Evolutionary conservation across 2,113 vertebrate species (phyloP), one percentile per base, ranked within the genome.

Genomic region (Amblyopsis rosae): DNA sequence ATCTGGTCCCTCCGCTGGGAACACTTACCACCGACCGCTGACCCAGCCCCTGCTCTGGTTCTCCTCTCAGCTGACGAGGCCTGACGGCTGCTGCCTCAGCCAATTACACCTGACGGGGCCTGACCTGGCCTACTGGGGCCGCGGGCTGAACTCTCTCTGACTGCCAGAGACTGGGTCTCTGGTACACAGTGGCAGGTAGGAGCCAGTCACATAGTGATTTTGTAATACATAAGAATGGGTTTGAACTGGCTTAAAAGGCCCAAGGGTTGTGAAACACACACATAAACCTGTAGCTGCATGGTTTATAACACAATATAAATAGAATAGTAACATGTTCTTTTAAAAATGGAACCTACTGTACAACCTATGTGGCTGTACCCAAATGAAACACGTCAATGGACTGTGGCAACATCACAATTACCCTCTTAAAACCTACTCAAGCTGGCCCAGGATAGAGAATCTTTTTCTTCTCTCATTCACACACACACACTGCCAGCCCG

Each of bases 71-170:
- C 80, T 92, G 86, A 92, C 87, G 33, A 87, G 82, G 76, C 85
- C 77, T 89, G 89, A 87, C 87, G 85, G 85, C 60, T 66, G 69
- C 82, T 82, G 86, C 86, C 91, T 83, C 62, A 79, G 70, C 72
- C 77, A 91, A 91, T 92, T 91, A 89, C 81, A 80, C 49, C 70
- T 80, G 88, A 91, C 47, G 70, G 80, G 72, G 71, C 76, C 65
- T 84, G 88, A 91, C 85, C 89, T 65, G 57, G 53, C 33, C 66
- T 69, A 67, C 77, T 70, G 70, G 71, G 83, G 71, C 58, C 69
- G 69, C 73, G 80, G 72, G 65, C 76, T 79, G 85, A 88, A 77
- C 81, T 79, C 56, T 65, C 55, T 67, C 50, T 87, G 82, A 87
- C 83, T 79, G 81, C 73, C 72, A 58, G 56, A 70, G 56, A 82